These are phyloP conservation scores for Silurus meridionalis DNA, from an alignment of 2,113 vertebrate genomes.

Conservation along the genomic window DNA sequence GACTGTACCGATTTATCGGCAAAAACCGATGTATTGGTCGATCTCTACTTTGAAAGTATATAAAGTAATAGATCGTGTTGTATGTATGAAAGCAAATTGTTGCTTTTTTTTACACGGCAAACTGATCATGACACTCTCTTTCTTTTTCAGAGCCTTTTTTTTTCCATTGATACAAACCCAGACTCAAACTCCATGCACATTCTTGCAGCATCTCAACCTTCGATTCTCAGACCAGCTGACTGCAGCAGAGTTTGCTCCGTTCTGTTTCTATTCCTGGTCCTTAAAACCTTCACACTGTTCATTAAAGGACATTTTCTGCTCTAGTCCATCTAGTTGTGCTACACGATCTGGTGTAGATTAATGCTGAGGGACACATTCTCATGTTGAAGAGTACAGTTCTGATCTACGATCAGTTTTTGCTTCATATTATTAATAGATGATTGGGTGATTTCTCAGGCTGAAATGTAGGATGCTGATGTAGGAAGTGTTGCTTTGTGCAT, in stretches of 20 bases:
- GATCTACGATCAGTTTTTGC: background rate
- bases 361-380: constrained; percentile 7
- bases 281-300: too few species aligned
- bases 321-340: background rate
- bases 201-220: background rate
- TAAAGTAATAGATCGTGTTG: background rate
- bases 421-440: background rate
- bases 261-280: background rate
- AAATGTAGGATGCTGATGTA: background rate
- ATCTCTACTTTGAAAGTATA: too few species aligned
- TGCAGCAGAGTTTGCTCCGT: background rate
- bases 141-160: constrained; percentile 9
- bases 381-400: background rate
- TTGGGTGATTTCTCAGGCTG: constrained; percentile 25
- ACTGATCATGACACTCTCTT: background rate
- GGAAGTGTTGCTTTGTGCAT: background rate
- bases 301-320: background rate
- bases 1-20: too few species aligned
- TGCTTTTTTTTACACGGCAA: background rate
- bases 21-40: too few species aligned
- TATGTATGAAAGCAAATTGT: background rate
- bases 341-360: background rate
- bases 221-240: background rate
- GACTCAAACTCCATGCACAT: background rate
- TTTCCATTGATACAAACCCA: background rate